A percentile compares a stretch with the other conserved stretches of the same genome.
phyloP scores from a whole-genome alignment of 2,797 vertebrate genomes.

The Parauchenoglanis punctatus region DNA sequence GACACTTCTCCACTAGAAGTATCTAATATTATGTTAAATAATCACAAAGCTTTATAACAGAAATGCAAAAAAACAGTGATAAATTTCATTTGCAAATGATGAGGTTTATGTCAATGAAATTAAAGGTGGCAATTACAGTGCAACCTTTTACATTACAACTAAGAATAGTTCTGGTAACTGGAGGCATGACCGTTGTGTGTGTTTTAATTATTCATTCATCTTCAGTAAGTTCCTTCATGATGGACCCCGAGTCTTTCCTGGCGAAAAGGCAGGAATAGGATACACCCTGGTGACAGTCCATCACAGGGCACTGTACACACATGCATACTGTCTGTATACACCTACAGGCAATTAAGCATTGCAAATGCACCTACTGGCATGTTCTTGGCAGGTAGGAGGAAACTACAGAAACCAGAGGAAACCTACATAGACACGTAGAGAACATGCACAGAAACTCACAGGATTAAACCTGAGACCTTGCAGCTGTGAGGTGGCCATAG shows the following conservation, averaged over 20 bases:
- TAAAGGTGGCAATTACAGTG: not conserved
- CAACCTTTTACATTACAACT: not conserved
- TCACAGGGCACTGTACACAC: not conserved
- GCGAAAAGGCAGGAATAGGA: too few species aligned
- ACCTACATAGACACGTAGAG: not conserved
- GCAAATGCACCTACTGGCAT: not conserved
- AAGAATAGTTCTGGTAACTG: not conserved
- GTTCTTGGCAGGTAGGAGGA: not conserved
- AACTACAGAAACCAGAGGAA: conserved; percentile 9
- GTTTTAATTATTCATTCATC: too few species aligned
- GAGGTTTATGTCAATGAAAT: not conserved
- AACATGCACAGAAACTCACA: not conserved
- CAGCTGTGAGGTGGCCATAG: not conserved
- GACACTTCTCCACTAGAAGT: not conserved
- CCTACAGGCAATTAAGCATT: conserved; percentile 33
- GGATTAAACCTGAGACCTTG: not conserved
- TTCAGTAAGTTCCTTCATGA: not conserved
- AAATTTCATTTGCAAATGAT: not conserved
- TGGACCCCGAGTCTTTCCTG: not conserved
- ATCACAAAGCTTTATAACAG: not conserved
- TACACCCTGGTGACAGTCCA: not conserved
- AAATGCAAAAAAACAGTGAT: not conserved
- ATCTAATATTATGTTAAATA: not conserved
- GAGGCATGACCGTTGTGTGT: not conserved
- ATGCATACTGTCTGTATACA: not conserved